Conservation (phyloP, 2,797 vertebrate species). For the Oreochromis mossambicus region DNA sequence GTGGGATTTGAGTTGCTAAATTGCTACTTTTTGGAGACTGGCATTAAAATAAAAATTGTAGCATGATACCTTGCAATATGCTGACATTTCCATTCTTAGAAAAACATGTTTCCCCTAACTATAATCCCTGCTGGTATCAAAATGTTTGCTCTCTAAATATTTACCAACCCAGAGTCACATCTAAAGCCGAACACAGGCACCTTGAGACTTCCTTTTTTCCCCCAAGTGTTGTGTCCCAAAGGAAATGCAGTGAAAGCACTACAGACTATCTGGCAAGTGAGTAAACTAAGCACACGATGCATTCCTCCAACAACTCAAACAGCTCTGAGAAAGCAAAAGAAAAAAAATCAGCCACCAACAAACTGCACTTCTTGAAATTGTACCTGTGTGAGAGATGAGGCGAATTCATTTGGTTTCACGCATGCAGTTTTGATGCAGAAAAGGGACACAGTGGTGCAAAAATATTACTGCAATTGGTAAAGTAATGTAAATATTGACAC, state of each 20-base stretch:
- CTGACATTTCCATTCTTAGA: conserved; percentile 72
- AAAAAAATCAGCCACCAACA: conserved; percentile 37
- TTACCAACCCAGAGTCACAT: conserved; percentile 72
- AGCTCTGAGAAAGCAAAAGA: conserved; percentile 8
- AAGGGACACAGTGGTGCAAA: conserved; percentile 17
- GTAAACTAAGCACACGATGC: conserved; percentile 53
- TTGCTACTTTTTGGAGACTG: conserved; percentile 2
- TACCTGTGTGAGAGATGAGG: neutral
- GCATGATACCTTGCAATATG: conserved; percentile 43
- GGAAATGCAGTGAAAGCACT: conserved; percentile 65
- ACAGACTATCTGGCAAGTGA: conserved; percentile 61
- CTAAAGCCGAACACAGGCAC: conserved; percentile 67
- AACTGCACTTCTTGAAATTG: conserved; percentile 37
- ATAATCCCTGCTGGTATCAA: conserved; percentile 74
- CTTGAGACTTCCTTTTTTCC: conserved; percentile 54
- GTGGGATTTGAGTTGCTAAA: conserved; percentile 21
- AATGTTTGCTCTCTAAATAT: conserved; percentile 80
- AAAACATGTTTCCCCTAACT: conserved; percentile 67
- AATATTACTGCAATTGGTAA: conserved; percentile 26
- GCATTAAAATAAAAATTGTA: conserved; percentile 39
- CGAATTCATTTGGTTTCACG: neutral
- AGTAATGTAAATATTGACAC: conserved; percentile 60
- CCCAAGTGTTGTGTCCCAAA: conserved; percentile 66
- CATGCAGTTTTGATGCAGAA: neutral
- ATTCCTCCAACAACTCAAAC: conserved; percentile 60